Base-by-base conservation (phyloP, 2,888 invertebrate genomes). In the Stenichneumon culpator region DNA sequence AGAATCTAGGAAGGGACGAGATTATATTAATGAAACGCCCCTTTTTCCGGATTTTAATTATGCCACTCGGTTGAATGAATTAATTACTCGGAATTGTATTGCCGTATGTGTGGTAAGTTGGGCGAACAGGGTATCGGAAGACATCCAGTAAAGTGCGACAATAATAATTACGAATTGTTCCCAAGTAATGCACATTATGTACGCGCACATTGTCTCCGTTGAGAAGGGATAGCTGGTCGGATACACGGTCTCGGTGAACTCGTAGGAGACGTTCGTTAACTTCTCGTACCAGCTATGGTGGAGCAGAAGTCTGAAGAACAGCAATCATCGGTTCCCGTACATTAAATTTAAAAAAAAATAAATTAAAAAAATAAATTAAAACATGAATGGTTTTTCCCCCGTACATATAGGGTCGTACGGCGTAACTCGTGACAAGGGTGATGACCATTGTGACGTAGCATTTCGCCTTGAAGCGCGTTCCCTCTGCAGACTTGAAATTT, bases 71-170 rank as follows among this genome's bases (percentile, higher is more conserved):
- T 19, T 65, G 25, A 52, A 19, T 39, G 11, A n/a, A 22, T 44
- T 52, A 36, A 72, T 74, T 83, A 86, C 86, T 47, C 84, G 77
- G 72, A 84, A 86, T 78, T 86, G 85, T n/a, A 86, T 83, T 5
- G 84, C 82, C 22, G 77, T 68, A n/a, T 87, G 87, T 3, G 87
- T 87, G 0, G 87, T 82, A 5, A 87, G 79, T 68, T 87, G 87
- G 44, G 87, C 87, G 72, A 87, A 87, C 11, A 86, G 75, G 16
- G 78, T 83, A 60, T 87, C 87, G 39, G 83, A 86, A 11, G 79
- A 79, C 74, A 87, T 86, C 87, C 87, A 87, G 54, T 83, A 86
- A 39, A 87, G 83, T 28, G 81, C 86, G 11, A 86, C 85, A 60
- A 80, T 78, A 44, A 86, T n/a, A 69, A 83, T 83, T 16, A 87